Evolutionary conservation across 23 tunicate genomes (phyloP), one percentile per base, ranked within the genome.

Genomic region (Pegea sp.): DNA sequence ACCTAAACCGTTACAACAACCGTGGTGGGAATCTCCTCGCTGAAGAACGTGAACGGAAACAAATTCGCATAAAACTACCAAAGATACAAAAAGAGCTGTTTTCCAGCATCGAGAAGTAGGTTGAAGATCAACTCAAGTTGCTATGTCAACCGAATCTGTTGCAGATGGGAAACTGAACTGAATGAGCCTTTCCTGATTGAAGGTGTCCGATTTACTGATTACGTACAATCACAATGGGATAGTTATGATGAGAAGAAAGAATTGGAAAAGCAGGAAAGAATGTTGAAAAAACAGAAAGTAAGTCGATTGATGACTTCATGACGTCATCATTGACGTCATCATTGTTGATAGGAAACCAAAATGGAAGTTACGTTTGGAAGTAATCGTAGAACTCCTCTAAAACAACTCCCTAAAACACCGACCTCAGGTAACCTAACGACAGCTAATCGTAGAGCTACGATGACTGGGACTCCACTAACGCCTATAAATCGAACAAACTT

Each of bases 21-120:
- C 73, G 93, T 25, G 93, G 81, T 22, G 93, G 93, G 29, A 72
- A 72, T 26, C 48, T 81, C 33, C 60, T 81, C 29, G 75, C 66
- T 34, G 93, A 81, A 42, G 93, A 81, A 49, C 56, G 44, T 21
- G 81, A 81, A 54, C 25, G 93, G 30, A 72, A 81, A 31, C 66
- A 54, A 33, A 66, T 81, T 42, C 73, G 66, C 53, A 66, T 68
- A 34, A 75, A 81, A 33, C 81, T 81, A 22, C 93, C 93, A n/a
- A 81, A 72, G 52, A 81, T 81, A 23, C 81, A 81, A 46, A 73
- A 81, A 32, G 93, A 81, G 22, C 75, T 81, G 3, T 81, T 81
- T 56, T 38, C 13, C n/a, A 70, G 69, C 19, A 72, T 81, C 48
- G 81, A 72, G 31, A 29, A 29, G 93, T 81, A 20, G 44, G 8